Evolutionary conservation across 2,888 invertebrate species (phyloP), one percentile per base, ranked within the genome.

Genomic region (Drosophila algonquin): DNA sequence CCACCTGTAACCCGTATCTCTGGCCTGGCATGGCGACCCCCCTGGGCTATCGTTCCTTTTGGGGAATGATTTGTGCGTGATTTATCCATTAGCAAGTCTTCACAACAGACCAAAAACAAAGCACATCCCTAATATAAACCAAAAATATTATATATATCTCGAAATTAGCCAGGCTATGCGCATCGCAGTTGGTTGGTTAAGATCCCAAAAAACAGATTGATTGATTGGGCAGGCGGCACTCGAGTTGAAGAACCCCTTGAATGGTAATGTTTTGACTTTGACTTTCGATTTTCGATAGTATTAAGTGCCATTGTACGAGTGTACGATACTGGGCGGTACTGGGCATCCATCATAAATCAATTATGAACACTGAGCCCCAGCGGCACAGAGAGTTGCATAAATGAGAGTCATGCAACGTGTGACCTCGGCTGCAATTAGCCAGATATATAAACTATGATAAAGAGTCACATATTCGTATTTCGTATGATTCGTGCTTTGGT

Each of bases 371-470:
- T 21, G 21, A 21, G 21, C 21, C 21, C 0, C 21, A 21, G 40
- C 44, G 51, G 53, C 35, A n/a, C 21, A 30, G 50, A 51, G 30
- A 45, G 47, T n/a, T 40, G 45, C 45, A 35, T 48, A 16, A 60
- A 55, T 50, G 50, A 55, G 55, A 52, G 32, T 32, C 18, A 18
- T 32, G 32, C 10, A 40, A 47, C 8, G 16, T 27, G 14, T 54
- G 82, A 59, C 78, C 84, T 80, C 64, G 75, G 16, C 35, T 21
- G 56, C 56, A 68, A 68, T 69, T 68, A 68, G 70, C 46, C 18
- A 24, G 58, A 68, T 55, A 51, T 27, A 30, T 51, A 21, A 51
- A 21, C 44, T 35, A 35, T n/a, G 56, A 56, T 68, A 68, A 32
- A 67, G 45, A 12, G 16, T 32, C 52, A 35, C 21, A 40, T 46